Percentiles rank a stretch among this genome's conserved stretches.
These are phyloP conservation scores for Diplosoma virens DNA, from an alignment of 23 tunicate species.

Conservation along the genomic window DNA sequence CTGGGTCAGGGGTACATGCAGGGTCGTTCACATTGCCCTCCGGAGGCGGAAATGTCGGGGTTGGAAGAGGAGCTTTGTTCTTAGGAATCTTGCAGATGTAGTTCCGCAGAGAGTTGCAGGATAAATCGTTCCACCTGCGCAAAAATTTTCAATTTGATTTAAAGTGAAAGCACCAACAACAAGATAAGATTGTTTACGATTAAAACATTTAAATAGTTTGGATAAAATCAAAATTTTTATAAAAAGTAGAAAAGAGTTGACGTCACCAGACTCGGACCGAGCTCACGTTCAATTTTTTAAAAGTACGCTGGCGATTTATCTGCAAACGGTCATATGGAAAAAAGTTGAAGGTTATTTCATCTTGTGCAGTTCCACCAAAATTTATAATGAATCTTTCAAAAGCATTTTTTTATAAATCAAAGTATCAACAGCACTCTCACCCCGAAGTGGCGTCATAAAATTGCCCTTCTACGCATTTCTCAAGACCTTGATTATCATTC, in stretches of 20 bases:
- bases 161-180: neutral
- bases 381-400: too few species aligned
- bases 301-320: neutral
- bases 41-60: slow-evolving; percentile 65
- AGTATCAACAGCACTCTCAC: too few species aligned
- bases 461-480: slow-evolving; percentile 78
- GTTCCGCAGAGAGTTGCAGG: slow-evolving; percentile 64
- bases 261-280: neutral
- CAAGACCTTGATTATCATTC: slow-evolving; percentile 57
- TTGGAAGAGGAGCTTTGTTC: slow-evolving; percentile 24
- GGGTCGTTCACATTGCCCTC: slow-evolving; percentile 56
- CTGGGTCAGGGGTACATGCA: slow-evolving; percentile 48
- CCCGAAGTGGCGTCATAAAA: slow-evolving; percentile 38
- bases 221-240: too few species aligned
- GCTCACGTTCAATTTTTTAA: neutral
- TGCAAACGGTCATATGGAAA: too few species aligned
- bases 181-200: neutral
- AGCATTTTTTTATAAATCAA: too few species aligned
- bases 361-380: too few species aligned
- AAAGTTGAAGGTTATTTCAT: too few species aligned
- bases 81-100: slow-evolving; percentile 76
- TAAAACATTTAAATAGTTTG: neutral
- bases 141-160: neutral
- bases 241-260: neutral
- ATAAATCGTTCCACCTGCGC: slow-evolving; percentile 83